phyloP scores from a whole-genome alignment of 2,888 invertebrate genomes.

The Agrochola litura region DNA sequence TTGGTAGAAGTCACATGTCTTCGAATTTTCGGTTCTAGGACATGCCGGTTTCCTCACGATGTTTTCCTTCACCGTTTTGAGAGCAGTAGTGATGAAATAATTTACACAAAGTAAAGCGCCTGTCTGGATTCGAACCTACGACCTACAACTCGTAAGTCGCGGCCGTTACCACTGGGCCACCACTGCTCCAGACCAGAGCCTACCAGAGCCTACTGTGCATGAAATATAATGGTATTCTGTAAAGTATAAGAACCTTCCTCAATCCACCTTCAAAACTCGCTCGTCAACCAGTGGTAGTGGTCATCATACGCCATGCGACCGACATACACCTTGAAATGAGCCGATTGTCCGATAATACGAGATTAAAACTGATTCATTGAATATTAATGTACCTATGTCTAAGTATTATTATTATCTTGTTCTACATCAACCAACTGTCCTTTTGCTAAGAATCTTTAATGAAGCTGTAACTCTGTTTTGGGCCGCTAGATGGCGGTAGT shows the following conservation, averaged over 20 bases:
- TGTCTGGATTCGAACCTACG: no score
- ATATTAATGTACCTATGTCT: constrained; percentile 61
- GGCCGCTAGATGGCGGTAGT: constrained; percentile 55
- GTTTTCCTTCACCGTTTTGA: no score
- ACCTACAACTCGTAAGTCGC: no score
- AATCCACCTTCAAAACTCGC: neutral
- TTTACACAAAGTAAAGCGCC: no score
- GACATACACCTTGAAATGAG: constrained; percentile 72
- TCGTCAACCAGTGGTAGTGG: constrained; percentile 49
- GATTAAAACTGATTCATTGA: constrained; percentile 69
- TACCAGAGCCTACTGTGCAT: neutral
- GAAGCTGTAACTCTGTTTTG: constrained; percentile 13
- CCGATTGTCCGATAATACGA: constrained; percentile 70
- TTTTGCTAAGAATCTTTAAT: constrained; percentile 34
- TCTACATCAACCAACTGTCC: constrained; percentile 30
- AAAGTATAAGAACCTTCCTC: neutral
- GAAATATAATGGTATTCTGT: neutral
- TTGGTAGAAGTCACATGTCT: no score
- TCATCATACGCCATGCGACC: constrained; percentile 65
- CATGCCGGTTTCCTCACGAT: no score
- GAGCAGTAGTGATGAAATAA: no score
- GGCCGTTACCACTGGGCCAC: no score
- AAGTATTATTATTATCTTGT: constrained; percentile 57
- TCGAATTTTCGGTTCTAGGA: no score
- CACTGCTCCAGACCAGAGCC: no score